Base-by-base conservation (phyloP, 1,140 invertebrate genomes). In the Drosophila prosaltans region DNA sequence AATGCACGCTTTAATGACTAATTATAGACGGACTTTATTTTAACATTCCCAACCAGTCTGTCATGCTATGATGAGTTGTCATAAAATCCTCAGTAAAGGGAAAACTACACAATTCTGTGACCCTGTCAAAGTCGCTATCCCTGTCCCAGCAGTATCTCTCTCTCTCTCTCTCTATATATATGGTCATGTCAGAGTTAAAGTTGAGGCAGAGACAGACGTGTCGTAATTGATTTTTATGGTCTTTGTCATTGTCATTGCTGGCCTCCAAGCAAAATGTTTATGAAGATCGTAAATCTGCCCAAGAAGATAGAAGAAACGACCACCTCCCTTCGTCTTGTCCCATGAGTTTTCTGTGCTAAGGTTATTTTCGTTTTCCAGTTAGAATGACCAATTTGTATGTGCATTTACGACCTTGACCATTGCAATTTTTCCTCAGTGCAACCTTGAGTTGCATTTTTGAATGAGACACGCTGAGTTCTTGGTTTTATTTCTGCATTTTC, bases 141-240 rank as follows among this genome's bases (percentile, higher is more conserved):
- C 45, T 59, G 36, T 26, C 21, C 36, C 39, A 45, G 54, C 40
- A 32, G 41, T 43, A 36, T 48, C 41, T 65, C 63, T 48, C 48
- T 74, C 66, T 66, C 66, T 16, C 43, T 69, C 16, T 57, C 16
- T 16, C 16, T 16, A 0, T 16, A 16, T 0, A 32, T 71, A 65
- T 67, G 77, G 73, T 65, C 70, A 60, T 88, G 84, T 88, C 83
- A 89, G 72, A 83, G 83, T 89, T 89, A 67, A 85, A 54, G 45
- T 51, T 51, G 45, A 26, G 45, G 21, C 45, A 26, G 71, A 78
- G 80, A 88, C 77, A 83, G 86, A 89, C 83, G 80, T 88, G 84
- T 88, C 84, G 84, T 88, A 88, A 88, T 88, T 88, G 84, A 88
- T 88, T 88, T 88, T 88, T 88, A 88, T 88, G 84, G 80, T 88